Conservation (phyloP, 2,113 vertebrate genomes). For the Thamnaconus septentrionalis region DNA sequence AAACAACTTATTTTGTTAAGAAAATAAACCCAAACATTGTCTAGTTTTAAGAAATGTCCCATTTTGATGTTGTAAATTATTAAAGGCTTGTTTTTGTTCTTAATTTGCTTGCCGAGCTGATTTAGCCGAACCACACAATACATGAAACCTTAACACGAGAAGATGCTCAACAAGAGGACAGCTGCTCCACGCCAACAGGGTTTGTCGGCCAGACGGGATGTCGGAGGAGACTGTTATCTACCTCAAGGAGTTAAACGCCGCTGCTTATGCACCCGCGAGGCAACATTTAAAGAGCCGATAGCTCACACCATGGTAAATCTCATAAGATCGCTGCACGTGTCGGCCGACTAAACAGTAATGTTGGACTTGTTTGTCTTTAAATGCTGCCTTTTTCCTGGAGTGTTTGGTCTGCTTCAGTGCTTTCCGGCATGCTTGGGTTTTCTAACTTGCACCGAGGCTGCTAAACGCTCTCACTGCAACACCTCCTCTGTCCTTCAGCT, state of each 20-base stretch:
- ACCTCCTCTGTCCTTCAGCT: too few species aligned
- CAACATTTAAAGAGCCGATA: slow-evolving; percentile 27
- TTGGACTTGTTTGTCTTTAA: slow-evolving; percentile 9
- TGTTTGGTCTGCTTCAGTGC: slow-evolving; percentile 2
- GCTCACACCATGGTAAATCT: too few species aligned
- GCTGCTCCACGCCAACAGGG: slow-evolving; percentile 5
- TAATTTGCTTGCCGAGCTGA: slow-evolving; percentile 43
- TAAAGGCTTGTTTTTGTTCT: slow-evolving; percentile 22
- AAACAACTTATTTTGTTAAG: slow-evolving; percentile 10
- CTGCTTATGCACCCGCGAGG: slow-evolving; percentile 30
- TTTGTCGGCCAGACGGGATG: slow-evolving; percentile 16
- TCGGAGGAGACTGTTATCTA: slow-evolving; percentile 54
- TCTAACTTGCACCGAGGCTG: too few species aligned
- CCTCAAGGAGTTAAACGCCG: slow-evolving; percentile 54
- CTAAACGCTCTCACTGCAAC: too few species aligned
- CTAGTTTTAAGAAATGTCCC: slow-evolving; percentile 31
- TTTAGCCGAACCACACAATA: slow-evolving; percentile 18
- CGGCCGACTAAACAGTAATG: too few species aligned
- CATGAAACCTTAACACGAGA: slow-evolving; percentile 3
- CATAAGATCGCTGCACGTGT: too few species aligned
- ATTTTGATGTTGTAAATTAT: slow-evolving; percentile 31
- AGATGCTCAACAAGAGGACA: background rate
- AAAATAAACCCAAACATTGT: slow-evolving; percentile 14
- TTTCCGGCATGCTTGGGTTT: background rate
- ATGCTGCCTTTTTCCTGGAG: slow-evolving; percentile 30